Evolutionary conservation across 2,797 vertebrate genomes (phyloP), one percentile per base, ranked within the genome.

Genomic region (Lates japonicus): DNA sequence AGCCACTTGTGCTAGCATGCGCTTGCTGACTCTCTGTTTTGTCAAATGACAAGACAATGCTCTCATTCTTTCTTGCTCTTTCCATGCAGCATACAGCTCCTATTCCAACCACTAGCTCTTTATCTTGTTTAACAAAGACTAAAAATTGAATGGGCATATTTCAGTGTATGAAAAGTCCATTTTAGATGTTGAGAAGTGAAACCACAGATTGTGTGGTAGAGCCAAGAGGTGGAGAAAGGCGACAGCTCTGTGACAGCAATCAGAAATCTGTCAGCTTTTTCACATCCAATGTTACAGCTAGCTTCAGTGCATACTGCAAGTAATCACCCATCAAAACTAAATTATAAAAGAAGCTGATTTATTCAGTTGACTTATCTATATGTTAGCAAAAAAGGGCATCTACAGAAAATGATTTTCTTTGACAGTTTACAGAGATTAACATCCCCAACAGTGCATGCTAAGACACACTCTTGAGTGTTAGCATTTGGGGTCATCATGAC

Each of bases 21-120:
- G 29, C 4, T 69, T 59, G 11, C 58, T 78, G 31, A 62, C 37
- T 77, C 9, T 64, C 9, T 70, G 10, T 52, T 65, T 66, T 69
- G n/a, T 22, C 46, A 42, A 42, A 51, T 49, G 14, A 31, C 22
- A 65, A n/a, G 19, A 67, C 11, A 35, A 42, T 48, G 39, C 35
- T 41, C 19, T 19, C 17, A 37, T 63, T n/a, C 17, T 51, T 22
- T 70, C 14, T 63, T 60, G 35, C 51, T 69, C 14, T 59, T 33
- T 29, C 13, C 31, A 70, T 54, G n/a, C n/a, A 37, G 41, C 67
- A 35, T 35, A 8, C 4, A 1, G 20, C 33, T 65, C 14, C 13
- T 42, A 39, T 80, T 55, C 13, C 9, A 73, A 44, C 29, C 39
- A 37, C 58, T 55, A 70, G 31, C 39, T 70, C 41, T 66, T 16